Evolutionary conservation across 2,888 invertebrate genomes (phyloP).

Genomic region (Stictocephala bisonia): DNA sequence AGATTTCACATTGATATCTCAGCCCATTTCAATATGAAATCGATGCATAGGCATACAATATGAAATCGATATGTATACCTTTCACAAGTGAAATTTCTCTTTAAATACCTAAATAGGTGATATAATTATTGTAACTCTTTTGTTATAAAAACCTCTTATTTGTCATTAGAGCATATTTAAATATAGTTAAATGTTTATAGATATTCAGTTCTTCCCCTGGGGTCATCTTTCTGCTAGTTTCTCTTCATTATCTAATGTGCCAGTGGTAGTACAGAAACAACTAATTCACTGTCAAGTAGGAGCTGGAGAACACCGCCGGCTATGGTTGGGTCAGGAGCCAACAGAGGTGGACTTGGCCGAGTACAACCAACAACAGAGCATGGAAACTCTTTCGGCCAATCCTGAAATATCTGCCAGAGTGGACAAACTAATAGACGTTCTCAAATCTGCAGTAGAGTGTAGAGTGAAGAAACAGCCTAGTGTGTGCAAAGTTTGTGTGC

Average conservation of each 20-base stretch:
- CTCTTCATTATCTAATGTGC: background rate
- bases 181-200: background rate
- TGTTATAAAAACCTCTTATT: too few species aligned
- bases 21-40: too few species aligned
- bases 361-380: slow-evolving; percentile 53
- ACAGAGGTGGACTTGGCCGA: slow-evolving; percentile 1
- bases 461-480: slow-evolving; percentile 70
- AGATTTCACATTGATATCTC: too few species aligned
- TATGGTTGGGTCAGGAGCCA: slow-evolving; percentile 20
- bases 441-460: slow-evolving; percentile 70
- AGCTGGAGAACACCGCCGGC: background rate
- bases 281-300: slow-evolving; percentile 8
- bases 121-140: too few species aligned
- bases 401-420: slow-evolving; percentile 63
- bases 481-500: slow-evolving; percentile 41
- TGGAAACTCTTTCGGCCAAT: slow-evolving; percentile 63
- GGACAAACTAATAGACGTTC: slow-evolving; percentile 66
- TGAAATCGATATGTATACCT: too few species aligned
- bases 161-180: too few species aligned
- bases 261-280: background rate
- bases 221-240: slow-evolving; percentile 3
- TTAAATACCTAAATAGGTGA: too few species aligned
- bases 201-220: slow-evolving; percentile 39
- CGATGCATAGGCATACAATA: too few species aligned
- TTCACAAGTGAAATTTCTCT: too few species aligned